These are phyloP conservation scores for Nemoura dubitans DNA, from an alignment of 2,888 invertebrate genomes.

Conservation along the genomic window DNA sequence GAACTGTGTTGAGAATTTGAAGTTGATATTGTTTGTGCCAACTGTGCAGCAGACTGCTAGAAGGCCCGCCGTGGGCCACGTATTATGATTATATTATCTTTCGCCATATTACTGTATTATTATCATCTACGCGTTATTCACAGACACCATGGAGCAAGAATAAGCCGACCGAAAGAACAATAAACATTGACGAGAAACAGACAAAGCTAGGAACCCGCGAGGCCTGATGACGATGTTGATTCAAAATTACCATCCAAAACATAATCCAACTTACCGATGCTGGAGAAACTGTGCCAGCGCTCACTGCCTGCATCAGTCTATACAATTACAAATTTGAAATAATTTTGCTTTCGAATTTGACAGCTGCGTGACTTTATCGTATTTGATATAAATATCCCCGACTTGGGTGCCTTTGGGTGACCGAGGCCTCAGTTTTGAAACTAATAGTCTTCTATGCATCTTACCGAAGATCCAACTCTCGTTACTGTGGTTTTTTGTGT, in stretches of 20 bases:
- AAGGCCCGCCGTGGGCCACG: neutral
- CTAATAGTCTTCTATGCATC: slow-evolving; percentile 9
- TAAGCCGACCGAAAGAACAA: slow-evolving; percentile 40
- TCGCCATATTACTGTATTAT: neutral
- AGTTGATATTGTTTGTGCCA: neutral
- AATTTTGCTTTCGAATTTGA: neutral
- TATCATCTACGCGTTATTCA: neutral
- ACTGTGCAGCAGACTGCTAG: neutral
- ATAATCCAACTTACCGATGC: neutral
- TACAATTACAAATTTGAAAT: neutral
- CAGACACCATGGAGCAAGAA: slow-evolving; percentile 17
- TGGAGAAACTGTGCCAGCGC: neutral
- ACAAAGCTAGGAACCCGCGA: neutral
- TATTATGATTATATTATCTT: slow-evolving; percentile 7
- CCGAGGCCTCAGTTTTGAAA: too few species aligned
- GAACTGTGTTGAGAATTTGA: neutral
- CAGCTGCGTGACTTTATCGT: neutral
- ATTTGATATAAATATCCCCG: neutral
- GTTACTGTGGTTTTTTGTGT: too few species aligned
- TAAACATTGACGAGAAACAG: slow-evolving; percentile 30
- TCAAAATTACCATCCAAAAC: slow-evolving; percentile 31
- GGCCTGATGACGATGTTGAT: slow-evolving; percentile 36
- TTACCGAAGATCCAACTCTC: neutral
- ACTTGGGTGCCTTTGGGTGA: too few species aligned
- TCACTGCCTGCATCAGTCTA: neutral